Evolutionary conservation across 1,140 invertebrate species (phyloP).

Genomic region (Psilanteris sp.): DNA sequence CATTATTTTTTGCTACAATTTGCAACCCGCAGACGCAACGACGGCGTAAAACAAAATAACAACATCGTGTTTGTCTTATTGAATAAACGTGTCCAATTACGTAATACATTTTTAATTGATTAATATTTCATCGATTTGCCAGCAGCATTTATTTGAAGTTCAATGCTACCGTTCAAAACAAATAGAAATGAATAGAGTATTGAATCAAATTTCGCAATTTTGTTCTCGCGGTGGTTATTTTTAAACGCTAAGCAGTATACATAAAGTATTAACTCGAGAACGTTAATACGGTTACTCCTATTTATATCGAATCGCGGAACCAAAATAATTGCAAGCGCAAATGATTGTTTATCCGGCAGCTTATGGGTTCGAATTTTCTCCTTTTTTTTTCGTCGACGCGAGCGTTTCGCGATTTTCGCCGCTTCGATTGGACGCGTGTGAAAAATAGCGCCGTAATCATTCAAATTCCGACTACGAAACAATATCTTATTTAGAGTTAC

Average conservation of each 20-base stretch:
- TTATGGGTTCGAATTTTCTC: too few relatives aligned
- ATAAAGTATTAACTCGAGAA: constrained; percentile 28
- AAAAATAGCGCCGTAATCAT: constrained; percentile 16
- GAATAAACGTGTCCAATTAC: too few relatives aligned
- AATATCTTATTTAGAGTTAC: constrained; percentile 44
- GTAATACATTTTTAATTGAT: too few relatives aligned
- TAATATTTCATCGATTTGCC: constrained; percentile 6
- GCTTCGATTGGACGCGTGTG: constrained; percentile 6
- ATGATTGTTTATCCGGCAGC: too few relatives aligned
- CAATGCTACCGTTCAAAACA: constrained; percentile 35
- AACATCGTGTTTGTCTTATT: too few relatives aligned
- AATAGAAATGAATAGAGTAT: not conserved
- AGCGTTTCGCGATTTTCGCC: too few relatives aligned
- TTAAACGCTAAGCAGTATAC: constrained; percentile 1
- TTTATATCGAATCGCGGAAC: constrained; percentile 11
- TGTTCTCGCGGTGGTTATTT: constrained; percentile 18
- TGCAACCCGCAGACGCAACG: too few relatives aligned
- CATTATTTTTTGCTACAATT: too few relatives aligned
- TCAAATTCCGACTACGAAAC: constrained; percentile 30
- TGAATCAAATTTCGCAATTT: constrained; percentile 23
- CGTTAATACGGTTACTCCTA: constrained; percentile 12
- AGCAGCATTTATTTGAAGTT: constrained; percentile 11
- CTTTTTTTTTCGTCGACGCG: too few relatives aligned
- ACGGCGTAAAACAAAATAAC: too few relatives aligned
- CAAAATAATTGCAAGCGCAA: too few relatives aligned